A percentile compares a stretch with the other conserved stretches of the same genome.
These are phyloP conservation scores for Abrostola triplasia DNA, from an alignment of 2,888 invertebrate species.

Conservation along the genomic window DNA sequence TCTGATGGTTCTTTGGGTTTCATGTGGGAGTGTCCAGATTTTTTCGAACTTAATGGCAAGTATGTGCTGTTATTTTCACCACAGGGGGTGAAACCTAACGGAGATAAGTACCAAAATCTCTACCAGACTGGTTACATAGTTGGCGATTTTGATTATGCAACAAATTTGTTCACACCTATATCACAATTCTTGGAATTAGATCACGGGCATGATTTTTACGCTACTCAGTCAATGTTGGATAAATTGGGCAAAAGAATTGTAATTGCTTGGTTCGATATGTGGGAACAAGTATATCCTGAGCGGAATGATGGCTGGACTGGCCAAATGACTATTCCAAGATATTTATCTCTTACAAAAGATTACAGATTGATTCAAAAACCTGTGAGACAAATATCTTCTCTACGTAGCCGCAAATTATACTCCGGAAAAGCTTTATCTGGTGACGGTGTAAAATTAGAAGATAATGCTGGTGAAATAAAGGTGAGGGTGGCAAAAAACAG, in stretches of 20 bases:
- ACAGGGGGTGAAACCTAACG: constrained; percentile 75
- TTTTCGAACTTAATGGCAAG: constrained; percentile 76
- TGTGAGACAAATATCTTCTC: constrained; percentile 56
- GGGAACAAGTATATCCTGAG: constrained; percentile 79
- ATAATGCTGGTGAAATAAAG: constrained; percentile 72
- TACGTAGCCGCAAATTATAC: constrained; percentile 55
- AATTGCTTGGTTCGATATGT: constrained; percentile 82
- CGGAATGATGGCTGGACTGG: constrained; percentile 78
- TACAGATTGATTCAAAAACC: constrained; percentile 71
- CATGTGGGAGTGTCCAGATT: constrained; percentile 87
- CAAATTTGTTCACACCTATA: constrained; percentile 63
- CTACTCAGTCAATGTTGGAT: constrained; percentile 77
- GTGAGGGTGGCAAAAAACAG: constrained; percentile 52
- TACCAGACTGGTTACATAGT: constrained; percentile 81
- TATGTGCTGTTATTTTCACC: constrained; percentile 80
- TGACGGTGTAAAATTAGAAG: constrained; percentile 44
- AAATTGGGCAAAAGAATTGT: constrained; percentile 66
- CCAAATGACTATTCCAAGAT: constrained; percentile 75
- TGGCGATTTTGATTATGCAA: constrained; percentile 75
- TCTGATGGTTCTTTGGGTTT: constrained; percentile 76
- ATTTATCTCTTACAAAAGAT: constrained; percentile 63
- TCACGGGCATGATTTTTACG: constrained; percentile 82
- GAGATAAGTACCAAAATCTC: constrained; percentile 74
- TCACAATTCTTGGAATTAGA: constrained; percentile 74
- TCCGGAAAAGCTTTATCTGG: constrained; percentile 54